A percentile compares a stretch with the other conserved stretches of the same genome.
phyloP scores from a whole-genome alignment of 2,888 invertebrate species.

The Germaria angustata region DNA sequence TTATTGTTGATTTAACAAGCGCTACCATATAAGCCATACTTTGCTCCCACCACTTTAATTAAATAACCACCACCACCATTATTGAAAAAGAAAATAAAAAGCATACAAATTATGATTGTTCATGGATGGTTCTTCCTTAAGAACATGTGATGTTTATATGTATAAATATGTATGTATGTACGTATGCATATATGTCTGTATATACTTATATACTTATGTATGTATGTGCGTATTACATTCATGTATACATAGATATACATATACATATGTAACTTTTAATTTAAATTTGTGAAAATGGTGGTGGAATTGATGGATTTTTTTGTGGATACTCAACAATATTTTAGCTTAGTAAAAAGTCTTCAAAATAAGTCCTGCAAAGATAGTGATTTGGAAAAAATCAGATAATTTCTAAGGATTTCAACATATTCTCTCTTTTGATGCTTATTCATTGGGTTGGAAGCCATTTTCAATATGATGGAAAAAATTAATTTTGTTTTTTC shows the following conservation, averaged over 20 bases:
- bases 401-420: too few species aligned
- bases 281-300: conserved; percentile 5
- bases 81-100: not conserved
- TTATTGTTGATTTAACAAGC: conserved; percentile 52
- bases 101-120: conserved; percentile 34
- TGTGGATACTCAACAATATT: not conserved
- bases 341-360: not conserved
- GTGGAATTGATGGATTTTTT: conserved; percentile 15
- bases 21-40: conserved; percentile 55
- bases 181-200: too few species aligned
- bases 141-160: conserved; percentile 31
- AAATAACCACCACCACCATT: conserved; percentile 41
- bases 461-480: too few species aligned
- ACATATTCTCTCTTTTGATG: too few species aligned
- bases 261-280: not conserved
- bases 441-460: too few species aligned
- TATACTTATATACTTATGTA: too few species aligned
- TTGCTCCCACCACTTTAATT: conserved; percentile 47
- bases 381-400: too few species aligned
- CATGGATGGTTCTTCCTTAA: conserved; percentile 29
- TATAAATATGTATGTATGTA: not conserved
- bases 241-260: not conserved
- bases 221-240: too few species aligned
- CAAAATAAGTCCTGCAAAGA: not conserved
- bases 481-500: too few species aligned